Evolutionary conservation across 1,140 invertebrate genomes (phyloP).

Genomic region (Micrasema minimum): DNA sequence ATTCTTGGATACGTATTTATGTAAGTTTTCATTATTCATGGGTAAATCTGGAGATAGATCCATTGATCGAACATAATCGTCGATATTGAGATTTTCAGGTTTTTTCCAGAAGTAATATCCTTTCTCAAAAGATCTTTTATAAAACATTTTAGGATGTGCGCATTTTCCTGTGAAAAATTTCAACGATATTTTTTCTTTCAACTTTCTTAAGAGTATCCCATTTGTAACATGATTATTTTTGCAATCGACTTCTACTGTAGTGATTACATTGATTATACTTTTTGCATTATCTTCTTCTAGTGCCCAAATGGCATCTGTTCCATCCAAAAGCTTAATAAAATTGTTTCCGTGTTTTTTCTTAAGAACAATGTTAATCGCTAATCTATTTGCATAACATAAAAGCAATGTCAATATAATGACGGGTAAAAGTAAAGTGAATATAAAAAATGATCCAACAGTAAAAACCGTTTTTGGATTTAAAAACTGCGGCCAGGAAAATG

Average conservation of each 20-base stretch:
- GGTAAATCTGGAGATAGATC: slow-evolving; percentile 56
- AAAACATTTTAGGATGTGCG: slow-evolving; percentile 59
- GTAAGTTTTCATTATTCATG: slow-evolving; percentile 55
- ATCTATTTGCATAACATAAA: slow-evolving; percentile 57
- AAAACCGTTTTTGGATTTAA: slow-evolving; percentile 50
- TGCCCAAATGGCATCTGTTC: slow-evolving; percentile 67
- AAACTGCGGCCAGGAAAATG: slow-evolving; percentile 38
- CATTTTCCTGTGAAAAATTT: slow-evolving; percentile 31
- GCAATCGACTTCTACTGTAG: slow-evolving; percentile 60
- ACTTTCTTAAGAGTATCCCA: slow-evolving; percentile 27
- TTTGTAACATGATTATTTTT: slow-evolving; percentile 41
- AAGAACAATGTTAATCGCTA: slow-evolving; percentile 38
- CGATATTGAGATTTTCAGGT: slow-evolving; percentile 58
- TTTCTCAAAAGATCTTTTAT: slow-evolving; percentile 59
- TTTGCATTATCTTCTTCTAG: slow-evolving; percentile 61
- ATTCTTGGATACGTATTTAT: slow-evolving; percentile 58
- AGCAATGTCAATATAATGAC: slow-evolving; percentile 53
- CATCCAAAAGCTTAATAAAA: slow-evolving; percentile 63
- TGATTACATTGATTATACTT: slow-evolving; percentile 63
- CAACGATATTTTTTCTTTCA: slow-evolving; percentile 31
- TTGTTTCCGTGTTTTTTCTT: slow-evolving; percentile 56
- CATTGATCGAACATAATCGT: slow-evolving; percentile 61
- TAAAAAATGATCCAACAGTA: slow-evolving; percentile 52
- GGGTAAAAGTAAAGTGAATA: slow-evolving; percentile 55
- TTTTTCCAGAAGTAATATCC: slow-evolving; percentile 68